Conservation (phyloP, 2,113 vertebrate genomes). For the Mastomys natalensis region DNA sequence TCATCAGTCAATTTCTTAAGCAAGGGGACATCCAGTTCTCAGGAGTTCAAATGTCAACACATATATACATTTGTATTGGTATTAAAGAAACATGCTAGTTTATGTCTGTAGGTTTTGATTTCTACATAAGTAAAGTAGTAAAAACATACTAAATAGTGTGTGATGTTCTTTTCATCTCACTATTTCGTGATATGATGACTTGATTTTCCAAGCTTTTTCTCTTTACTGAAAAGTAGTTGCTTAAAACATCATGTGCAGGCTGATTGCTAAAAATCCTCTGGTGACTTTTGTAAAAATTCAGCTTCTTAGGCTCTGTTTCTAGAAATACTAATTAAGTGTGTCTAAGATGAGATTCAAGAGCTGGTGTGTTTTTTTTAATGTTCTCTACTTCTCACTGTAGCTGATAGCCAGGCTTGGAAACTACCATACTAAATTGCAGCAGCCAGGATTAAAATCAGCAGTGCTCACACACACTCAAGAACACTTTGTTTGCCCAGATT, state of each 20-base stretch:
- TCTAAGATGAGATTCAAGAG: not conserved
- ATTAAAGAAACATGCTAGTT: constrained; percentile 28
- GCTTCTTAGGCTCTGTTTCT: not conserved
- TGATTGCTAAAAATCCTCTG: not conserved
- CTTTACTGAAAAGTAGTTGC: not conserved
- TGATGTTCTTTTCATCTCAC: constrained; percentile 5
- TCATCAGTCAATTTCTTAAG: not conserved
- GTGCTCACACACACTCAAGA: constrained; percentile 2
- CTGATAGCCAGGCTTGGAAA: not conserved
- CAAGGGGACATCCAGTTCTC: not conserved
- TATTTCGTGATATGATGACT: not conserved
- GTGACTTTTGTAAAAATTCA: not conserved
- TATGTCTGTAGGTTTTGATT: not conserved
- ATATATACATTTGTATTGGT: not conserved
- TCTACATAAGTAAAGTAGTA: not conserved
- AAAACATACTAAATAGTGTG: not conserved
- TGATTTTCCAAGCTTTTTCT: not conserved
- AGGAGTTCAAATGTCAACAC: not conserved
- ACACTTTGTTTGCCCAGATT: not conserved
- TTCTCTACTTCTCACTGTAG: not conserved
- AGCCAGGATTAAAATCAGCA: not conserved
- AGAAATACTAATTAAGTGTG: constrained; percentile 49
- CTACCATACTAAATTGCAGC: not conserved
- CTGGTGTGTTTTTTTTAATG: constrained; percentile 41
- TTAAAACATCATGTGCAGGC: not conserved